A percentile compares a stretch with the other conserved stretches of the same genome.
phyloP scores from a whole-genome alignment of 2,888 invertebrate species.

The Morpho helenor region DNA sequence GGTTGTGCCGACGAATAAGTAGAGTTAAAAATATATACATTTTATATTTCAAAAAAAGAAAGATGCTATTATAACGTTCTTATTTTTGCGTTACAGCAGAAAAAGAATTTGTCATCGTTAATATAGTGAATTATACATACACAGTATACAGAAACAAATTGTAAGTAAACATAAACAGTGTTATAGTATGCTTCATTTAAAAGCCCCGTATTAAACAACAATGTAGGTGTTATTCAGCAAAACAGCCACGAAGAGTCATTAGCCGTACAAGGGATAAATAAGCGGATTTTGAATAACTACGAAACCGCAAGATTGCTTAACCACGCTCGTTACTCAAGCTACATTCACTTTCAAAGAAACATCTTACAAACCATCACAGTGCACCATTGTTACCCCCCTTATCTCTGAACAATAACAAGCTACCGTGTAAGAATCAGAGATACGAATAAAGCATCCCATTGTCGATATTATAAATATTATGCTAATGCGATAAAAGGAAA shows the following conservation, averaged over 20 bases:
- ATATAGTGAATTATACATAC: too few relatives aligned
- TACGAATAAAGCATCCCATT: conserved; percentile 73
- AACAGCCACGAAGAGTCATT: conserved; percentile 17
- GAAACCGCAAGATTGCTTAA: conserved; percentile 23
- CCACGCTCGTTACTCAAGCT: conserved; percentile 25
- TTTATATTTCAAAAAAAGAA: too few relatives aligned
- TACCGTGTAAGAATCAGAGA: conserved; percentile 60
- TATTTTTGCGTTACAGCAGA: too few relatives aligned
- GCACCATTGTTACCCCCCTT: conserved; percentile 57
- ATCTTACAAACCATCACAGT: conserved; percentile 64
- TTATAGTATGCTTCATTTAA: conserved; percentile 1
- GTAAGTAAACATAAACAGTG: too few relatives aligned
- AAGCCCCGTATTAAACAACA: conserved; percentile 7
- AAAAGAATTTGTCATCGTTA: too few relatives aligned
- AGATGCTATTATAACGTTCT: too few relatives aligned
- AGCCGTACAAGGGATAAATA: conserved; percentile 21
- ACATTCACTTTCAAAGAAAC: conserved; percentile 30
- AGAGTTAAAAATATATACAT: too few relatives aligned
- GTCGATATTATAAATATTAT: conserved; percentile 77
- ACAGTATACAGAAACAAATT: conserved; percentile 2
- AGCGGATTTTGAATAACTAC: conserved; percentile 26
- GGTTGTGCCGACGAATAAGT: too few relatives aligned
- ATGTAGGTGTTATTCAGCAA: conserved; percentile 13
- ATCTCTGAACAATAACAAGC: conserved; percentile 52
- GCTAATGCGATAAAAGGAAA: conserved; percentile 72